Conservation (phyloP, 2,888 invertebrate genomes). For the Fragum sueziense region DNA sequence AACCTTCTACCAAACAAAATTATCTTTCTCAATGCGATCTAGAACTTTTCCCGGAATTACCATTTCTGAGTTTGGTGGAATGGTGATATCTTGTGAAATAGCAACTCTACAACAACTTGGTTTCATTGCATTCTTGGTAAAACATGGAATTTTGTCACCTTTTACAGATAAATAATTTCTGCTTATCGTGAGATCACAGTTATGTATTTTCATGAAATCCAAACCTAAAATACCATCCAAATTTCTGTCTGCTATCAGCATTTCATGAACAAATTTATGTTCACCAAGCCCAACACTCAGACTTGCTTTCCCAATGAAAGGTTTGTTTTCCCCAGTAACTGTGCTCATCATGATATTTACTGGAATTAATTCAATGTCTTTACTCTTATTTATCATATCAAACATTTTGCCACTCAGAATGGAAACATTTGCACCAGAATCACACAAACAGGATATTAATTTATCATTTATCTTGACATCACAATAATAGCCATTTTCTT, state of each 20-base stretch:
- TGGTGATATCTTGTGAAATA: constrained; percentile 21
- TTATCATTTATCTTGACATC: constrained; percentile 17
- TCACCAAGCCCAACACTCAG: constrained; percentile 18
- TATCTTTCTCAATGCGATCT: constrained; percentile 17
- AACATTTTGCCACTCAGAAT: constrained; percentile 21
- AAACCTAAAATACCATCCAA: constrained; percentile 32
- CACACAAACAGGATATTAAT: constrained; percentile 29
- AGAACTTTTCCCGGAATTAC: constrained; percentile 24
- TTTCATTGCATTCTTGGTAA: constrained; percentile 13
- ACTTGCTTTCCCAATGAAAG: constrained; percentile 37
- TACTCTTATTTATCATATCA: no score
- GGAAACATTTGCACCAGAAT: constrained; percentile 34
- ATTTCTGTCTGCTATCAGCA: constrained; percentile 27
- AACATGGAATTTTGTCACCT: constrained; percentile 36
- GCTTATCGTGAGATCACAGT: constrained; percentile 33
- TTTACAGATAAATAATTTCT: constrained; percentile 25
- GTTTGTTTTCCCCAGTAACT: constrained; percentile 41
- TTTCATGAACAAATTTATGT: constrained; percentile 24
- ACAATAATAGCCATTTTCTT: constrained; percentile 26
- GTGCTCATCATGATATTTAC: constrained; percentile 20
- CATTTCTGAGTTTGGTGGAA: constrained; percentile 19
- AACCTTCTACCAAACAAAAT: constrained; percentile 15
- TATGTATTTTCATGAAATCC: constrained; percentile 33
- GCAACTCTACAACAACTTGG: constrained; percentile 32
- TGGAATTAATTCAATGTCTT: no score